These are phyloP conservation scores for Lasiurus cinereus DNA, from an alignment of 2,113 vertebrate species.

Conservation along the genomic window DNA sequence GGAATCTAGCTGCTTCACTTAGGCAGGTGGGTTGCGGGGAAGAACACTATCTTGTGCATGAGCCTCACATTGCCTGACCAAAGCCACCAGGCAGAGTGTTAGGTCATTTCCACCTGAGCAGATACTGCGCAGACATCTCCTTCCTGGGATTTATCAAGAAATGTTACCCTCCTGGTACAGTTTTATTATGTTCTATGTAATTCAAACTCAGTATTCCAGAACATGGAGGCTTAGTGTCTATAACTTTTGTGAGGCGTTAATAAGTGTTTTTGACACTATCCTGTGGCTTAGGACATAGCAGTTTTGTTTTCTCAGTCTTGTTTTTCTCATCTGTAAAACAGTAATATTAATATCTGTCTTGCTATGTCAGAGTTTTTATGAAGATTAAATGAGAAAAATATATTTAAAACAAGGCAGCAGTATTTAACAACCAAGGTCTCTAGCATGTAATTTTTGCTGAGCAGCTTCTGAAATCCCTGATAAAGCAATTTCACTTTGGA, in stretches of 20 bases:
- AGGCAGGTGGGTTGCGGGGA: neutral
- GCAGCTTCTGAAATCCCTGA: neutral
- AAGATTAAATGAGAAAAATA: neutral
- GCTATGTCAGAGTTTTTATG: neutral
- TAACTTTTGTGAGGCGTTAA: neutral
- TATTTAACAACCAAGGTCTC: neutral
- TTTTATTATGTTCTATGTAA: neutral
- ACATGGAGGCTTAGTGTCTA: neutral
- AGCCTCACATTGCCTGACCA: neutral
- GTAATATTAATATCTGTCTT: neutral
- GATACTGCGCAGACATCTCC: neutral
- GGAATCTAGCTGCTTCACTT: neutral
- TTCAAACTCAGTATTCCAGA: neutral
- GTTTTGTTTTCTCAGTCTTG: neutral
- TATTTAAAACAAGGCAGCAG: neutral
- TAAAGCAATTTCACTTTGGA: neutral
- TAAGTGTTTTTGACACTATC: neutral
- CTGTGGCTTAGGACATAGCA: neutral
- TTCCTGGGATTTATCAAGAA: neutral
- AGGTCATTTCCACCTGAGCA: neutral
- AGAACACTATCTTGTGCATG: neutral
- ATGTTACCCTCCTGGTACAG: neutral
- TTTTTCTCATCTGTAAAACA: constrained; percentile 40
- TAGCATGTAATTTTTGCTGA: neutral
- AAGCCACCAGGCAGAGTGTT: fast-evolving